Percentiles rank a stretch among this genome's conserved stretches.
phyloP scores from a whole-genome alignment of 2,888 invertebrate species.

The Agrenia bidenticulata region DNA sequence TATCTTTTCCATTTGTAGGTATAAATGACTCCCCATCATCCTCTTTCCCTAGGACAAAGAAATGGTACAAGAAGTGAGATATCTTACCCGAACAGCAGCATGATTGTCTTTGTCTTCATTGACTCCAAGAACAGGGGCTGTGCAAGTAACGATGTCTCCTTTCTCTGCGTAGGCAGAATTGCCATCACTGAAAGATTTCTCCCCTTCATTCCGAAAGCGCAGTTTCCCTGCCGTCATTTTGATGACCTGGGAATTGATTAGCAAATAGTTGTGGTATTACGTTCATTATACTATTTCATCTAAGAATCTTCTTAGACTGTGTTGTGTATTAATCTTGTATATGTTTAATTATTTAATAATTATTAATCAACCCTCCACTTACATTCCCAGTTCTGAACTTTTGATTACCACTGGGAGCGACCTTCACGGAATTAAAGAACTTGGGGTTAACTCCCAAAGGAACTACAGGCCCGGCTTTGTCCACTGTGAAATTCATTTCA shows the following conservation, averaged over 20 bases:
- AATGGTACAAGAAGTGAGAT: too few species aligned
- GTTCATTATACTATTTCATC: too few species aligned
- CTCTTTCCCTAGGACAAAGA: too few species aligned
- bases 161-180: constrained; percentile 40
- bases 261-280: too few species aligned
- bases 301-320: too few species aligned
- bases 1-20: too few species aligned
- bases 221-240: constrained; percentile 45
- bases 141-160: constrained; percentile 35
- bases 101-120: constrained; percentile 38
- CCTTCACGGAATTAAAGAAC: constrained; percentile 39
- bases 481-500: constrained; percentile 31
- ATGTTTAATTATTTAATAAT: too few species aligned
- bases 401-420: constrained; percentile 18
- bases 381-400: constrained; percentile 38
- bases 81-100: constrained; percentile 36
- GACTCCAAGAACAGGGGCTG: constrained; percentile 24
- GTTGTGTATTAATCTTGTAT: too few species aligned
- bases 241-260: constrained; percentile 31
- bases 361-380: too few species aligned
- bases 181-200: constrained; percentile 29
- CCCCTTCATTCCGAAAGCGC: constrained; percentile 37
- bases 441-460: constrained; percentile 41
- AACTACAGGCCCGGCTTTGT: constrained; percentile 30
- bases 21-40: too few species aligned